A percentile compares a stretch with the other conserved stretches of the same genome.
These are phyloP conservation scores for Gallinago media DNA, from an alignment of 2,113 vertebrate species.

Conservation along the genomic window DNA sequence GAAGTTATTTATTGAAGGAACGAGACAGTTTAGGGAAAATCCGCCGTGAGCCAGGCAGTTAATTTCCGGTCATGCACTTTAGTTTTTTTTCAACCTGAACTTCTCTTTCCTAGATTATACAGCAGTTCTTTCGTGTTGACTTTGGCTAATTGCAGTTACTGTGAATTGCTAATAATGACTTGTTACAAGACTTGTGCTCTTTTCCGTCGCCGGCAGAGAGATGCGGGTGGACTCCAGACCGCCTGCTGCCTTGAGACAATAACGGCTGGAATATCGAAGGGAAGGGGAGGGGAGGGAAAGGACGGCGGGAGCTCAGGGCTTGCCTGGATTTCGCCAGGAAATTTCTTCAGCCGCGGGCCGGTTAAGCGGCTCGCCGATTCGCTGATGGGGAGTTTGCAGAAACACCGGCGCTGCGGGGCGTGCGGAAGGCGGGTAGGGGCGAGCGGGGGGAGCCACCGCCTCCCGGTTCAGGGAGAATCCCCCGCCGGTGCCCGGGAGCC, in stretches of 20 bases:
- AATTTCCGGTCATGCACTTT: neutral
- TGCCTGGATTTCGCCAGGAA: neutral
- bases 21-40: slow-evolving; percentile 6
- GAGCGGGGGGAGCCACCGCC: fast-evolving
- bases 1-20: slow-evolving; percentile 7
- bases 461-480: neutral
- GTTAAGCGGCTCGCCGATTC: neutral
- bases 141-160: neutral
- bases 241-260: neutral
- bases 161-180: neutral
- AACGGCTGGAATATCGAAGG: neutral
- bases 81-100: neutral
- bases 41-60: neutral
- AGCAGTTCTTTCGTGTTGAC: neutral
- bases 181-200: neutral
- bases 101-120: neutral
- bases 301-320: neutral
- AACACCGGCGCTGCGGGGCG: neutral
- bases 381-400: neutral
- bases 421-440: neutral
- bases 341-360: neutral
- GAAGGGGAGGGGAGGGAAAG: neutral
- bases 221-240: neutral
- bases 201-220: neutral
- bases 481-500: neutral